Evolutionary conservation across 2,797 vertebrate genomes (phyloP).

Genomic region (Pangasius macronema): DNA sequence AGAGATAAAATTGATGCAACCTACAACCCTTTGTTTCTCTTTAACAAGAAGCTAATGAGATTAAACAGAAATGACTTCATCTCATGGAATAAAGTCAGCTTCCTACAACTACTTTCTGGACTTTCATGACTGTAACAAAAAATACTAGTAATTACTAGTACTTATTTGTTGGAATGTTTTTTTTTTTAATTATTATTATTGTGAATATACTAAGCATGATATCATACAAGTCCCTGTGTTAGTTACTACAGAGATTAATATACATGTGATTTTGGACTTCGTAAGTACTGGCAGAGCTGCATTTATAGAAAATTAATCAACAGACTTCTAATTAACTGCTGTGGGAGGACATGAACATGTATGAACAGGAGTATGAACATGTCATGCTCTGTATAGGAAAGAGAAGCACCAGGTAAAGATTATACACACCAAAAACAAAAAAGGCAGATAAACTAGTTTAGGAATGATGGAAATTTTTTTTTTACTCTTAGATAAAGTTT

Average conservation of each 20-base stretch:
- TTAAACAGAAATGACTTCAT: too few relatives aligned
- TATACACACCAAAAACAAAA: background rate
- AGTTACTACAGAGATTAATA: background rate
- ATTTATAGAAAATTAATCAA: background rate
- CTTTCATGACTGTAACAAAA: background rate
- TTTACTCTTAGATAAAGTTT: background rate
- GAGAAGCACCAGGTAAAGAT: background rate
- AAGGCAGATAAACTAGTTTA: background rate
- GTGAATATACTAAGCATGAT: background rate
- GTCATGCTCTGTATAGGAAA: too few relatives aligned
- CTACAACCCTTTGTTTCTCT: too few relatives aligned
- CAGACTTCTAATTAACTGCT: background rate
- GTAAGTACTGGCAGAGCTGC: background rate
- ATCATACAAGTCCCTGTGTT: background rate
- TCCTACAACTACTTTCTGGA: too few relatives aligned
- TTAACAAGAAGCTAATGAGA: too few relatives aligned
- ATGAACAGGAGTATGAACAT: background rate
- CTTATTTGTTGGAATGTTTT: background rate
- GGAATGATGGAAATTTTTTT: background rate
- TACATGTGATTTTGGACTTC: background rate
- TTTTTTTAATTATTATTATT: background rate
- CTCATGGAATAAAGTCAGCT: too few relatives aligned
- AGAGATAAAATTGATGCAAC: too few relatives aligned
- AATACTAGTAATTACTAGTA: background rate
- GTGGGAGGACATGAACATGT: background rate